Evolutionary conservation across 1,140 invertebrate genomes (phyloP).

Genomic region (Xylocopa sonorina): DNA sequence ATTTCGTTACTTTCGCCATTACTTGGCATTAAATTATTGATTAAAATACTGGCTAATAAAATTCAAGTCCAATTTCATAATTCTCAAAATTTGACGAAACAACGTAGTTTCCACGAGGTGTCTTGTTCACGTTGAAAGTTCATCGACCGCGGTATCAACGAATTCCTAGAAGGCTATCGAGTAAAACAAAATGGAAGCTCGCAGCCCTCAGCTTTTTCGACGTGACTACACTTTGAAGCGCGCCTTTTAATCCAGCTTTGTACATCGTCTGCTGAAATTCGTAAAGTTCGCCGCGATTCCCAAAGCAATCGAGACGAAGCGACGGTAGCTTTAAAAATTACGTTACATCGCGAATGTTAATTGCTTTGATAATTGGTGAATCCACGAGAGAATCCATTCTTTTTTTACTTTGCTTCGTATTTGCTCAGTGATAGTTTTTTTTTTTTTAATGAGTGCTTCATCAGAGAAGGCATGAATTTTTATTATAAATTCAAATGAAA

Average conservation of each 20-base stretch:
- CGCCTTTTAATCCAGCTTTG: neutral
- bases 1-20: too few species aligned
- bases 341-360: neutral
- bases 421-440: too few species aligned
- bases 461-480: too few species aligned
- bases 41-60: too few species aligned
- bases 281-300: neutral
- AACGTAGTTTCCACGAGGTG: too few species aligned
- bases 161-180: neutral
- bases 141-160: neutral
- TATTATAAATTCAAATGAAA: too few species aligned
- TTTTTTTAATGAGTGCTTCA: too few species aligned
- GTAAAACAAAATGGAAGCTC: neutral
- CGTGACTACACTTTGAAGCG: neutral
- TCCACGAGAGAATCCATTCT: too few species aligned
- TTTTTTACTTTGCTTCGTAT: too few species aligned
- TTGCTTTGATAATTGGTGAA: neutral
- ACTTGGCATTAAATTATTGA: too few species aligned
- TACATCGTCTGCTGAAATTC: neutral
- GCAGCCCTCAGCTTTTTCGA: neutral
- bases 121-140: neutral
- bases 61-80: too few species aligned
- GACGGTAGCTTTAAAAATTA: neutral
- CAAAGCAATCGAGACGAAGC: neutral
- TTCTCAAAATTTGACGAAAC: too few species aligned